These are phyloP conservation scores for Barbus barbus DNA, from an alignment of 2,113 vertebrate species.

Conservation along the genomic window DNA sequence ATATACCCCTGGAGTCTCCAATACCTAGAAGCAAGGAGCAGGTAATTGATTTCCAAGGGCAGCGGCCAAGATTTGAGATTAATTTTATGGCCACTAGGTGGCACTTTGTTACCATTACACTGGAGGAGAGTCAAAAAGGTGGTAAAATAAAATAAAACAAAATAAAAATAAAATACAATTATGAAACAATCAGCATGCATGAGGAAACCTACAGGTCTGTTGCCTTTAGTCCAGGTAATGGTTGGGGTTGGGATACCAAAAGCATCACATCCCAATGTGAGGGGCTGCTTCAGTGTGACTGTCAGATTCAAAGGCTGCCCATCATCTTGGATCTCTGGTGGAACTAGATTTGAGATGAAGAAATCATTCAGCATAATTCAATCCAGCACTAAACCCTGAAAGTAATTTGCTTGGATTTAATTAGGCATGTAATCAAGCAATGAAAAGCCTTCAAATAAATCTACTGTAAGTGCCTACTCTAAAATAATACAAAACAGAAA, in stretches of 20 bases:
- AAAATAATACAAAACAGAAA: not conserved
- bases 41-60: not conserved
- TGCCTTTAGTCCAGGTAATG: conserved; percentile 82
- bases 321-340: conserved; percentile 80
- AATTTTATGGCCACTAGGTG: conserved; percentile 63
- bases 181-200: not conserved
- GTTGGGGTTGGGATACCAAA: conserved; percentile 78
- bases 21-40: conserved; percentile 66
- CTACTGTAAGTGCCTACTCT: not conserved
- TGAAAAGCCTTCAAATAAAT: not conserved
- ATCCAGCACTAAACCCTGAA: not conserved
- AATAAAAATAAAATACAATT: too few species aligned
- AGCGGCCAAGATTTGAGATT: conserved; percentile 42
- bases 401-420: not conserved
- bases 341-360: conserved; percentile 68
- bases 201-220: conserved; percentile 70
- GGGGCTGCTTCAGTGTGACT: conserved; percentile 76
- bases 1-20: conserved; percentile 64
- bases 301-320: conserved; percentile 76
- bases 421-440: not conserved
- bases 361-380: not conserved
- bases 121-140: not conserved
- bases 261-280: conserved; percentile 80
- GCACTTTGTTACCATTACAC: conserved; percentile 48
- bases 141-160: not conserved